These are phyloP conservation scores for Triplophysa siluroides DNA, from an alignment of 2,113 vertebrate species.

Conservation along the genomic window DNA sequence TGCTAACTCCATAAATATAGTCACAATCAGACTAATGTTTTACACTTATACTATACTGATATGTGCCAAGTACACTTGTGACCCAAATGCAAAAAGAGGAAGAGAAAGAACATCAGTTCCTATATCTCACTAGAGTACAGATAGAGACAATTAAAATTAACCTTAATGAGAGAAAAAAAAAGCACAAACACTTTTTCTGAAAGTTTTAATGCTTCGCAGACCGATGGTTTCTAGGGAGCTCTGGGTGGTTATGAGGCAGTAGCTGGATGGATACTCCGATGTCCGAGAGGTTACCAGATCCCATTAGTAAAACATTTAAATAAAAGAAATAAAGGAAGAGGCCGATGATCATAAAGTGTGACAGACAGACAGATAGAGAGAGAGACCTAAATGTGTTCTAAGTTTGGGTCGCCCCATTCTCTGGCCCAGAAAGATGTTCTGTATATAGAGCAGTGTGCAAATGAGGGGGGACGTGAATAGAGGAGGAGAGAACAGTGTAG, in stretches of 20 bases:
- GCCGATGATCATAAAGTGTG: neutral
- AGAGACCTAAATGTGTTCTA: slow-evolving; percentile 48
- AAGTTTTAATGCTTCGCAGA: neutral
- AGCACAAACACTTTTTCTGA: neutral
- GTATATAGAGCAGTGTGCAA: slow-evolving; percentile 55
- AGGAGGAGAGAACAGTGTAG: slow-evolving; percentile 23
- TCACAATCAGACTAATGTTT: neutral
- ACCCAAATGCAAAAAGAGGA: slow-evolving; percentile 42
- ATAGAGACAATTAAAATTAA: neutral
- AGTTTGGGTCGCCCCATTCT: slow-evolving; percentile 58
- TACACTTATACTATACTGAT: neutral
- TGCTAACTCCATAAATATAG: too few species aligned
- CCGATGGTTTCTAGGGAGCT: neutral
- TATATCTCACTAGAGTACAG: slow-evolving; percentile 31
- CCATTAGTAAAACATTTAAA: neutral
- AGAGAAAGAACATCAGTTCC: slow-evolving; percentile 35
- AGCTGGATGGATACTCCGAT: too few species aligned
- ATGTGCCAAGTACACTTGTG: slow-evolving; percentile 29
- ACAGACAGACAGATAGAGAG: neutral
- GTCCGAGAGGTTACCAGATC: too few species aligned
- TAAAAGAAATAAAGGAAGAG: neutral
- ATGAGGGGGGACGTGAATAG: slow-evolving; percentile 56
- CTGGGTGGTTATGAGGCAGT: too few species aligned
- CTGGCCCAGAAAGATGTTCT: slow-evolving; percentile 59
- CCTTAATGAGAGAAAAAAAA: neutral